A percentile compares a stretch with the other conserved stretches of the same genome.
These are phyloP conservation scores for Oscheius sp. DNA, from an alignment of 2,888 invertebrate species.

Conservation along the genomic window DNA sequence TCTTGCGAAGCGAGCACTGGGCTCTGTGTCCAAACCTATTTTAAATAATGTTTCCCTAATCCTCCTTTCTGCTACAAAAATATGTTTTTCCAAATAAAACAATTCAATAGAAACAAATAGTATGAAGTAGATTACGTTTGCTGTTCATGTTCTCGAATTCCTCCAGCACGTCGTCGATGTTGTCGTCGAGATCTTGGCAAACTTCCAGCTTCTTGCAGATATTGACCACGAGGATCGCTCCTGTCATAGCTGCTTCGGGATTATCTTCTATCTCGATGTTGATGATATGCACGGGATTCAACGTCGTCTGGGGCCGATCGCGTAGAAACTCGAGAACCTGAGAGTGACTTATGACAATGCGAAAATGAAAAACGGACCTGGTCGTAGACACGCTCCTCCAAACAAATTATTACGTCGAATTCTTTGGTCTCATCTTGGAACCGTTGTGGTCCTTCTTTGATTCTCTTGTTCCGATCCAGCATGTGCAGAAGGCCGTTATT, in stretches of 20 bases:
- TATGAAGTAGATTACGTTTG: slow-evolving; percentile 86
- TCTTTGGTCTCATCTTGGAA: slow-evolving; percentile 89
- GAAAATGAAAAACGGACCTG: slow-evolving; percentile 81
- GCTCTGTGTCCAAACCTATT: too few relatives aligned
- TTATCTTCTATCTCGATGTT: slow-evolving; percentile 99
- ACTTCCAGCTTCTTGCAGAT: slow-evolving; percentile 89
- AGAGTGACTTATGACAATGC: neutral
- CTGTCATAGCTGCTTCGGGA: slow-evolving; percentile 98
- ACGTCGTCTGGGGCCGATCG: slow-evolving; percentile 82
- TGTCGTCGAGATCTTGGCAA: slow-evolving; percentile 93
- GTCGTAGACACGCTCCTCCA: slow-evolving; percentile 98
- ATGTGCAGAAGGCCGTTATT: slow-evolving; percentile 98
- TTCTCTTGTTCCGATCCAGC: slow-evolving; percentile 94
- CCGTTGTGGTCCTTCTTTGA: slow-evolving; percentile 91
- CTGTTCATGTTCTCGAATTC: slow-evolving; percentile 87
- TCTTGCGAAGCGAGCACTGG: too few relatives aligned
- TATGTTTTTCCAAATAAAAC: neutral
- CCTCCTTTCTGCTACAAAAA: neutral
- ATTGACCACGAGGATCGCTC: slow-evolving; percentile 96
- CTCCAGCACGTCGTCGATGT: slow-evolving; percentile 93
- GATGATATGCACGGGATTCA: slow-evolving; percentile 90
- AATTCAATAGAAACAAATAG: slow-evolving; percentile 88
- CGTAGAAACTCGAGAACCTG: slow-evolving; percentile 77
- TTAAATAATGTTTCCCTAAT: neutral
- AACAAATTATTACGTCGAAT: slow-evolving; percentile 95